Evolutionary conservation across 1,140 invertebrate genomes (phyloP), one percentile per base, ranked within the genome.

Genomic region (Samia ricini): DNA sequence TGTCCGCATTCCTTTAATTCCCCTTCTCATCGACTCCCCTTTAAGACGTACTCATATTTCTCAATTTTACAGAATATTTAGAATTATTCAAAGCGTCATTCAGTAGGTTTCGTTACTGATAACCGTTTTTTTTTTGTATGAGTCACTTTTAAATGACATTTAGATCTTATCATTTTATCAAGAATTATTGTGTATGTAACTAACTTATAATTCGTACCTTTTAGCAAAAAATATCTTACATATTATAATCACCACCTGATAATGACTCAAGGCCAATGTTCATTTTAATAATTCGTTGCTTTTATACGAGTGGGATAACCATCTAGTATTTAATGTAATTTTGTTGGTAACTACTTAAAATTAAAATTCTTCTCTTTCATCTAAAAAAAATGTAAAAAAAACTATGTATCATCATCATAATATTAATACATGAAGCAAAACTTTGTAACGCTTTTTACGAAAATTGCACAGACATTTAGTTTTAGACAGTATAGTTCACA

Each of bases 21-120:
- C n/a, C n/a, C n/a, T 74, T 22, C 81, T 84, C 96, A n/a, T n/a
- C 96, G 94, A n/a, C 85, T 90, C 2, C 93, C 94, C n/a, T n/a
- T n/a, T n/a, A n/a, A n/a, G n/a, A n/a, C n/a, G n/a, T n/a, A 33
- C 78, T 88, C 0, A 92, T 88, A 52, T 91, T 82, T n/a, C 83
- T 81, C 2, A 94, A 50, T 26, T 88, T 82, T 18, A 94, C 75
- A 2, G 88, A 68, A 58, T 72, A 76, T 5, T 84, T 74, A 51
- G 21, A 18, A 24, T 26, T 42, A 19, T 3, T 49, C 15, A 10
- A 21, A 15, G 18, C 5, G 12, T 15, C 4, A n/a, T 6, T 33
- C 0, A n/a, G 4, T n/a, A 55, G 24, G 26, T 55, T 42, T 19
- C 21, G 29, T 52, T 18, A 10, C 10, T 42, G 22, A 5, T 59